Conservation (phyloP, 2,113 vertebrate genomes). For the Gobiocypris rarus region DNA sequence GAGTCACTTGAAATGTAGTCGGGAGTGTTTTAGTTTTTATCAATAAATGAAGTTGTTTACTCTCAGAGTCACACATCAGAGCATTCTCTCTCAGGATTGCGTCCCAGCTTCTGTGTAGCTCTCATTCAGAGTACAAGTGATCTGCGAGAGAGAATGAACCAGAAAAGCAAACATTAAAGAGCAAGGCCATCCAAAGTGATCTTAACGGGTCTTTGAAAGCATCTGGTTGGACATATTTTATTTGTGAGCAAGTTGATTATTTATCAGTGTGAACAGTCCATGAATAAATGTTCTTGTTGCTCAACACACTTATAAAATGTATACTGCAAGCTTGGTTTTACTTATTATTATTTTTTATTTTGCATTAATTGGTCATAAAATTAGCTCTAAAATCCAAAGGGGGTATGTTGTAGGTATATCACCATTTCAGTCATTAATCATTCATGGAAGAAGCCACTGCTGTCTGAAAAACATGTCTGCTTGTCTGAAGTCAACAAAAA, state of each 20-base stretch:
- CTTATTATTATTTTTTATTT: background rate
- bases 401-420: background rate
- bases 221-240: conserved; percentile 7
- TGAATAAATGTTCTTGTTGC: conserved; percentile 2
- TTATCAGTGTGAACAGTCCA: background rate
- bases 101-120: conserved; percentile 16
- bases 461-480: background rate
- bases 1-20: conserved; percentile 34
- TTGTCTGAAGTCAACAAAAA: background rate
- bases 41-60: conserved; percentile 47
- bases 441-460: background rate
- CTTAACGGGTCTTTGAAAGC: conserved; percentile 27
- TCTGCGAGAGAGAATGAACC: conserved; percentile 23
- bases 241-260: background rate
- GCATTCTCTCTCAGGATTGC: conserved; percentile 28
- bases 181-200: conserved; percentile 30
- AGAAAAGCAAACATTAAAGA: conserved; percentile 32
- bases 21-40: conserved; percentile 25
- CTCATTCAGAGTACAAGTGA: conserved; percentile 39
- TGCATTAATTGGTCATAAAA: background rate
- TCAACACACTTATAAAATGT: background rate
- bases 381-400: background rate
- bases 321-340: too few relatives aligned
- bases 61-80: conserved; percentile 44
- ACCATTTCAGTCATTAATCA: background rate